These are phyloP conservation scores for Trichopoda pennipes DNA, from an alignment of 2,888 invertebrate species.

Conservation along the genomic window DNA sequence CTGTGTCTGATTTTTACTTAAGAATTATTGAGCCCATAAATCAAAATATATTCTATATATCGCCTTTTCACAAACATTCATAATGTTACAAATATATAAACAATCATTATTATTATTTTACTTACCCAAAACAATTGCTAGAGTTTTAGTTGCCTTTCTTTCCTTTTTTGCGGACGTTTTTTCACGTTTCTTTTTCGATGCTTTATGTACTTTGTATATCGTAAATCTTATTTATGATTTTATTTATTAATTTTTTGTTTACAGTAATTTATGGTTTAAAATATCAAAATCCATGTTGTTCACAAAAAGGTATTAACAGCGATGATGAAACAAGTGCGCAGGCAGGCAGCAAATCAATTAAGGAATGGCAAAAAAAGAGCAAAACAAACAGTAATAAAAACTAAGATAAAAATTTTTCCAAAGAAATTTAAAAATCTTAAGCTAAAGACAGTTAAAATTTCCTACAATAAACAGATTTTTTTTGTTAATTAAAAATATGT, in stretches of 20 bases:
- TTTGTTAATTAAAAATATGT: background rate
- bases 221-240: constrained; percentile 85
- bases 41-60: too few relatives aligned
- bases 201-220: constrained; percentile 96
- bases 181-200: constrained; percentile 95
- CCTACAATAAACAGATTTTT: background rate
- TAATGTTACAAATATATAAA: background rate
- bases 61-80: too few relatives aligned
- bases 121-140: constrained; percentile 98
- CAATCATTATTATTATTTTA: constrained; percentile 60
- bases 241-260: background rate
- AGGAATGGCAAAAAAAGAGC: background rate
- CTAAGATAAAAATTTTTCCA: constrained; percentile 22
- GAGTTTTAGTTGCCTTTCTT: constrained; percentile 98
- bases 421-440: background rate
- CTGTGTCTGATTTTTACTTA: too few relatives aligned
- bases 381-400: constrained; percentile 23
- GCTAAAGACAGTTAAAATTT: constrained; percentile 33
- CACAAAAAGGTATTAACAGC: background rate
- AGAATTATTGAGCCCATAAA: too few relatives aligned
- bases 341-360: background rate
- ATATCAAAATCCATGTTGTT: constrained; percentile 1
- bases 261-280: constrained; percentile 6
- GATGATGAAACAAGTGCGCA: background rate
- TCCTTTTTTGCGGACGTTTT: constrained; percentile 97